Conservation (phyloP, 1,140 invertebrate species). For the Cyrtorhinus lividipennis region DNA sequence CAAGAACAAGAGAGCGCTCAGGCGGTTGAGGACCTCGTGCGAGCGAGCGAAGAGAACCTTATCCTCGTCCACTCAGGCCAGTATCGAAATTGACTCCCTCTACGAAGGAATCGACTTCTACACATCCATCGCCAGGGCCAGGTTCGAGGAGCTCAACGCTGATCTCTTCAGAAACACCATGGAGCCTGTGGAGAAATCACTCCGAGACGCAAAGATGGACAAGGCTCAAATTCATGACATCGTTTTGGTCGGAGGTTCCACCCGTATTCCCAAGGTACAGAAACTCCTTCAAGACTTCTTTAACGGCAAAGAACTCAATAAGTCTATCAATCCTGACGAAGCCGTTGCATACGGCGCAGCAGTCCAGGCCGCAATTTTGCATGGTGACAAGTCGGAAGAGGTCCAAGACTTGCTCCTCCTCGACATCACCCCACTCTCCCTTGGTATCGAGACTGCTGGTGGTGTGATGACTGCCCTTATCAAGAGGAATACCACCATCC, state of each 20-base stretch:
- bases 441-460: too few species aligned
- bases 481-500: too few species aligned
- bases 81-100: conserved; percentile 86
- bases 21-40: conserved; percentile 81
- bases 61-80: conserved; percentile 84
- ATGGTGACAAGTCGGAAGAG: too few species aligned
- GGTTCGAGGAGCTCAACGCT: conserved; percentile 85
- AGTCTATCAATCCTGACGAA: too few species aligned
- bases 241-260: conserved; percentile 92
- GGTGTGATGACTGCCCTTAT: too few species aligned
- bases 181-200: conserved; percentile 87
- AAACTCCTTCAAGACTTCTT: conserved; percentile 89
- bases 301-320: conserved; percentile 94
- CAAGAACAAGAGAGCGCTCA: conserved; percentile 81
- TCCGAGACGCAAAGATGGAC: conserved; percentile 87
- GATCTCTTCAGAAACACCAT: conserved; percentile 83
- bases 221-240: conserved; percentile 87
- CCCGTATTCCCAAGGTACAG: conserved; percentile 94
- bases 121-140: conserved; percentile 82
- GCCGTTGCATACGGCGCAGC: too few species aligned
- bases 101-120: conserved; percentile 95
- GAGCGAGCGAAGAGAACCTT: conserved; percentile 92
- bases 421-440: too few species aligned
- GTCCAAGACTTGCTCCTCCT: too few species aligned
- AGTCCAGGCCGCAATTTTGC: too few species aligned